These are phyloP conservation scores for Chionomys nivalis DNA, from an alignment of 2,113 vertebrate species.

Conservation along the genomic window DNA sequence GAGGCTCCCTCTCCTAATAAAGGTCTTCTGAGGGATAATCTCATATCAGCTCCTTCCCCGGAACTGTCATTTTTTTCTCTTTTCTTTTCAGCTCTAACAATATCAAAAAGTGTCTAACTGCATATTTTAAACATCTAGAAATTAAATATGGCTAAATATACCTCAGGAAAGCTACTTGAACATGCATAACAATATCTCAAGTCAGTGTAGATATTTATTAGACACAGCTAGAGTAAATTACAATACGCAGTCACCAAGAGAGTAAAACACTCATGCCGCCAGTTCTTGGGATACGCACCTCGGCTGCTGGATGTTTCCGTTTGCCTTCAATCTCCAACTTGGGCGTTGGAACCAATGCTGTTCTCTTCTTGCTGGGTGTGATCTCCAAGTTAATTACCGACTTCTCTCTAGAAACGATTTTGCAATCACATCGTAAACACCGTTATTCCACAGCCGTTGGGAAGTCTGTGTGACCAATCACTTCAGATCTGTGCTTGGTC, in stretches of 20 bases:
- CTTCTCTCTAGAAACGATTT: conserved; percentile 62
- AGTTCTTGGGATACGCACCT: conserved; percentile 36
- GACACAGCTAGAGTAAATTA: background rate
- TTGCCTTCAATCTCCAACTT: background rate
- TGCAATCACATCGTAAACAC: background rate
- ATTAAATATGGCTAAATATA: background rate
- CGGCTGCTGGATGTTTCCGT: background rate
- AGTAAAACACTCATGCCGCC: accelerated
- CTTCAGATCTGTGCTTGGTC: background rate
- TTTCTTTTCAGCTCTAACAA: background rate
- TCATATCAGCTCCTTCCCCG: background rate
- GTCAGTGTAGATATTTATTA: background rate
- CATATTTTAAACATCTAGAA: background rate
- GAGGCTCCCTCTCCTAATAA: background rate
- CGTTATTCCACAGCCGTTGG: background rate
- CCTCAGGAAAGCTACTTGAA: background rate
- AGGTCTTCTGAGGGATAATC: background rate
- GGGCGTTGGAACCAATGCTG: background rate
- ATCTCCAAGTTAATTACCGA: background rate
- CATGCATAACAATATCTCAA: background rate
- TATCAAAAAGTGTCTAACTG: background rate
- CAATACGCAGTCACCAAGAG: background rate
- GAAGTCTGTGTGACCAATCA: background rate
- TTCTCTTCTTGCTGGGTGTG: background rate
- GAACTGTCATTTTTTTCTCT: background rate